Evolutionary conservation across 2,113 vertebrate genomes (phyloP), one percentile per base, ranked within the genome.

Genomic region (Heterocephalus glaber): DNA sequence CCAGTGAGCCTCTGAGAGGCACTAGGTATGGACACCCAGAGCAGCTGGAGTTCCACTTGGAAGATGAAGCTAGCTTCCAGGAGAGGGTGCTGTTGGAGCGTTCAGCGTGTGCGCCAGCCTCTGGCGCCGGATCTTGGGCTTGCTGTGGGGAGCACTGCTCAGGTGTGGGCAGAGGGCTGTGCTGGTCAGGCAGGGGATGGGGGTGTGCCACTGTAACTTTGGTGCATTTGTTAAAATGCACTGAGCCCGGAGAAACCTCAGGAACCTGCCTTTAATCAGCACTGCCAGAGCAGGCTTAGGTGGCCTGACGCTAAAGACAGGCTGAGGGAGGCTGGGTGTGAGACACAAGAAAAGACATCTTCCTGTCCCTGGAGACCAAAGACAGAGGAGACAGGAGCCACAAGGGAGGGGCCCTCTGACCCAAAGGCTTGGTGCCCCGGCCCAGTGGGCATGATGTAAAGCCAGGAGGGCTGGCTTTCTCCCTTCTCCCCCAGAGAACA

Each of bases 51-150:
- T 74, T 52, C 80, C n/a, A 20, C 84, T 41, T 24, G 49, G 58
- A 74, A 83, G 80, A 58, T 38, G 80, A 74, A 82, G 14, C 80
- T 35, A 86, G n/a, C 61, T 72, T 96, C 97, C 97, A 98, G 97
- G 94, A 98, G 97, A 98, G 97, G 97, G 97, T 9, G 97, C 97
- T 97, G 70, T 97, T 97, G 97, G 92, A 89, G 68, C 94, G 33
- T 85, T 76, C 96, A 90, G 93, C 3, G 49, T 56, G 41, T 2
- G 5, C 13, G 80, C 66, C 2, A 20, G 79, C 70, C 2, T 20
- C 2, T 1, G 56, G 66, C 74, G 82, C 26, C 2, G 41, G 89
- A n/a, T 56, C 28, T n/a, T 35, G 52, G 47, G 72, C 47, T 33
- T 4, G 28, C 5, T 4, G 28, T 41, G 33, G n/a, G 28, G 47